Base-by-base conservation (phyloP, 1,140 invertebrate genomes). In the Ruditapes philippinarum region DNA sequence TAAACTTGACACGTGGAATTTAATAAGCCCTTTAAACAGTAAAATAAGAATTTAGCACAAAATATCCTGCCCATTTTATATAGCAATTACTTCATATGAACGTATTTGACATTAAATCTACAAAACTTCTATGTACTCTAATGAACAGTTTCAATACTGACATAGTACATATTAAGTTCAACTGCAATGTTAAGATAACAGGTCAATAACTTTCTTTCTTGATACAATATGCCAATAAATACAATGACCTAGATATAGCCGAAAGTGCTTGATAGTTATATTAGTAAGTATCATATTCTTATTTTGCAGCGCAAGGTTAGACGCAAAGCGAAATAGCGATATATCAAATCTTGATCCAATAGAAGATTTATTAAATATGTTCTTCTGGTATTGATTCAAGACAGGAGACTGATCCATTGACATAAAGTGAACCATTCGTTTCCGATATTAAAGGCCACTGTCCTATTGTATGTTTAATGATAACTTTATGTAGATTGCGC, bases 341-440 rank as follows among this genome's bases (percentile, higher is more conserved):
- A 62, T n/a, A 62, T 62, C 57, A 28, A n/a, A 62, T 62, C 57
- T 25, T 28, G 22, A 28, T 62, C 57, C 51, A 19, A 62, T n/a
- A 62, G 57, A 62, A 25, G 57, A 62, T 62, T 62, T 62, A 62
- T 62, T 28, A 25, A 62, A 62, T 62, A 62, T 62, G 57, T 28
- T 62, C 57, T 28, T n/a, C 57, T 62, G n/a, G 28, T 62, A 62
- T 62, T 62, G 57, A 62, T 62, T 62, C 11, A 62, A 28, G n/a
- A 62, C 28, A 62, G 25, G 28, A n/a, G 57, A 62, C 57, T 1
- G 57, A 62, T 62, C 25, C 28, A 2, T 62, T 28, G 51, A 25
- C 25, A 28, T n/a, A 62, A 62, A 62, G 25, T 28, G 57, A 28
- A n/a, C 3, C 57, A 28, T 62, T 28, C 9, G 4, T 7, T 62